phyloP scores from a whole-genome alignment of 2,797 vertebrate species.

The Spatula versicolor region DNA sequence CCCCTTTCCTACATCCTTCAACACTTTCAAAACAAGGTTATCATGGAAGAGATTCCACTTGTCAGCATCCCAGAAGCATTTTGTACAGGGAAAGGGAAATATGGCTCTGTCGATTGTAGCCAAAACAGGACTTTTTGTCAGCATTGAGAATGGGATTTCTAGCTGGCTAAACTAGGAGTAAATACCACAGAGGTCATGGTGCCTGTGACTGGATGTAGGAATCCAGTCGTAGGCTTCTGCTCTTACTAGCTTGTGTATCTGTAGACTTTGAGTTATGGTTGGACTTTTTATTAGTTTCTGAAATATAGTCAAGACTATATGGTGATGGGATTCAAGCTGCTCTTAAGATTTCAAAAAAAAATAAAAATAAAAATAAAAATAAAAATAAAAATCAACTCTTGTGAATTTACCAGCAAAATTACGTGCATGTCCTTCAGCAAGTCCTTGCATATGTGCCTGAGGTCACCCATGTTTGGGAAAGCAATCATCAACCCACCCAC shows the following conservation, averaged over 20 bases:
- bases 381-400: not conserved
- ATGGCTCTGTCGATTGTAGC: not conserved
- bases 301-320: not conserved
- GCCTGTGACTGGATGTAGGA: not conserved
- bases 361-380: too few species aligned
- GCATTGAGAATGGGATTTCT: not conserved
- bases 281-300: not conserved
- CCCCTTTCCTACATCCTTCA: not conserved
- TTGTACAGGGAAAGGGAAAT: not conserved
- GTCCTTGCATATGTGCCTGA: not conserved
- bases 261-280: not conserved
- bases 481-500: fast-evolving
- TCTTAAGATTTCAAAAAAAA: too few species aligned
- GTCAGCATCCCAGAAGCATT: not conserved
- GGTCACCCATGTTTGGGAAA: not conserved
- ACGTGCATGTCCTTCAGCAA: fast-evolving
- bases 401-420: not conserved
- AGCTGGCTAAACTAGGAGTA: not conserved
- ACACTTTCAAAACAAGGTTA: not conserved
- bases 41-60: not conserved
- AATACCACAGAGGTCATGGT: not conserved
- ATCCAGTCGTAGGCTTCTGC: not conserved
- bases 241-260: not conserved
- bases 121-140: not conserved
- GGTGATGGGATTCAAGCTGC: not conserved